Base-by-base conservation (phyloP, 2,797 vertebrate genomes). In the Peromyscus nudipes region DNA sequence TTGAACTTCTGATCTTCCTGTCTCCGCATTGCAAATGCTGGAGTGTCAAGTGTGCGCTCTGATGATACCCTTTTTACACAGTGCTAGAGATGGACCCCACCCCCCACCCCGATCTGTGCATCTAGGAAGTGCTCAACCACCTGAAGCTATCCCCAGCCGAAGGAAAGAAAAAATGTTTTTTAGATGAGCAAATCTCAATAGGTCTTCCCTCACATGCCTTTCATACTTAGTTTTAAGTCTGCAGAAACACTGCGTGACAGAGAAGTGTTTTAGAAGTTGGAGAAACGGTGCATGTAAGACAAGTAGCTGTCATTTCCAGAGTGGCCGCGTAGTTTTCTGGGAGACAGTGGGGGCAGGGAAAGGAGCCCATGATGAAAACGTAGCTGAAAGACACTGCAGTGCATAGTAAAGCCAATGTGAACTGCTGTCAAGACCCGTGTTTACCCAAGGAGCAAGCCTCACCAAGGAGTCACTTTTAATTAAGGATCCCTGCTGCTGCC, bases 401-500 rank as follows among this genome's bases (percentile, higher is more conserved):
- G 1, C 13, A 0, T 6, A 4, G 46, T 40, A 27, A 3, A n/a
- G 34, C 43, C 12, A 5, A 8, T 64, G 13, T 4, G 31, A n/a
- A 12, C 81, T 55, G 8, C 60, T 43, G 55, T 85, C 60, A 12
- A 31, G 64, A 46, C 14, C 34, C 2, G 0, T 6, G 34, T 64
- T 55, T 34, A 49, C 4, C 40, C 9, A 0, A 34, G 62, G 23
- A 25, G 9, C 9, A 17, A 80, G 12, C 43, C 80, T 84, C 4
- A 34, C 62, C 1, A 13, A 52, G 52, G 40, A 21, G 31, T 1
- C 8, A 25, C 67, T 13, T 85, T 9, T 75, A 71, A 65, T 6
- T 7, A 2, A 43, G 76, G 9, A 5, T 1, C 27, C 19, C 2
- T 6, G 0, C 9, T 0, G 17, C 34, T 8, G 55, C 55, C 0